phyloP scores from a whole-genome alignment of 30 jellyfish, hydroid and myxozoan species.

The Cassiopea xamachana region DNA sequence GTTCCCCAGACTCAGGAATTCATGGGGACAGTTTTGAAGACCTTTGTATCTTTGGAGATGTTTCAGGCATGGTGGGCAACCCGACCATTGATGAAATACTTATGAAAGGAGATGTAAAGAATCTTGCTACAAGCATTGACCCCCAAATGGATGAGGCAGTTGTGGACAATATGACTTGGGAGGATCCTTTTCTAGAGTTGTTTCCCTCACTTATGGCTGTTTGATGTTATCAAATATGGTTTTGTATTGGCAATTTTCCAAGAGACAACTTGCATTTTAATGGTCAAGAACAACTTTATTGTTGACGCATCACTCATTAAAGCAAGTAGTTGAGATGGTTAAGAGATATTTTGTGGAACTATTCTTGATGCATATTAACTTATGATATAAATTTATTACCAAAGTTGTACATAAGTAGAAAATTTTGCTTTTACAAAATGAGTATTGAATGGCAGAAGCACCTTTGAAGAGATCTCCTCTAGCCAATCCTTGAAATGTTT shows the following conservation, averaged over 20 bases:
- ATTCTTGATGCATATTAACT: no score
- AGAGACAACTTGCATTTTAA: not conserved
- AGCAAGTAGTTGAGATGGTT: not conserved
- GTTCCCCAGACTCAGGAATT: constrained; percentile 88
- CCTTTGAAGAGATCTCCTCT: no score
- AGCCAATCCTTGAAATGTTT: no score
- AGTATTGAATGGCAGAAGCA: no score
- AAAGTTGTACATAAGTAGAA: not conserved
- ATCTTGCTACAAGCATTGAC: constrained; percentile 60
- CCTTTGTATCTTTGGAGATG: constrained; percentile 83
- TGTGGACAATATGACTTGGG: constrained; percentile 75
- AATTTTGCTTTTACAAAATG: not conserved
- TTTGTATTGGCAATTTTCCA: not conserved
- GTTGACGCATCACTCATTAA: not conserved
- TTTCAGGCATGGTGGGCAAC: constrained; percentile 99
- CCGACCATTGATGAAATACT: constrained; percentile 90
- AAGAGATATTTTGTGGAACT: no score
- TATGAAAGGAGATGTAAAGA: constrained; percentile 54
- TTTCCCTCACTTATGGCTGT: constrained; percentile 95
- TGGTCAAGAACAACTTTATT: not conserved
- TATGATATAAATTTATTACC: not conserved
- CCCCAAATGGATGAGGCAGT: constrained; percentile 62
- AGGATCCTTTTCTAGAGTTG: constrained; percentile 88
- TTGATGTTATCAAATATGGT: constrained; percentile 4
- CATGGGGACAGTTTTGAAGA: constrained; percentile 77